Percentiles rank a stretch among this genome's conserved stretches.
phyloP scores from a whole-genome alignment of 2,113 vertebrate species.

The Pimephales promelas region DNA sequence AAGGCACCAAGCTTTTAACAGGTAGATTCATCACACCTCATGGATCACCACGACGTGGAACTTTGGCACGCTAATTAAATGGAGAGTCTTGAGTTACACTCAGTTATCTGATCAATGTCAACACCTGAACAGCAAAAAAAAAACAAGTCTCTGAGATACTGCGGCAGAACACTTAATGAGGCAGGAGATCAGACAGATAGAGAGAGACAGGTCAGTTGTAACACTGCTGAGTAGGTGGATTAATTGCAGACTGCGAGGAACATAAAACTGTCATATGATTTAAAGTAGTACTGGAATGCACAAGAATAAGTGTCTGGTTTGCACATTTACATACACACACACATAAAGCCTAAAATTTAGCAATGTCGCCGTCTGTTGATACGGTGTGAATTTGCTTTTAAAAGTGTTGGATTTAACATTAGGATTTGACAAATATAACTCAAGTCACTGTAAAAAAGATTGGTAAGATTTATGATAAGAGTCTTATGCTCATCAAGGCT shows the following conservation, averaged over 20 bases:
- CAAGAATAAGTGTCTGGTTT: background rate
- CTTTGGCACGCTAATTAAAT: constrained; percentile 1
- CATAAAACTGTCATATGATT: background rate
- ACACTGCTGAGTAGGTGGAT: background rate
- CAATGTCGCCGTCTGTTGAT: too few species aligned
- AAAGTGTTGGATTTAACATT: too few species aligned
- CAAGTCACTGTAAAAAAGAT: background rate
- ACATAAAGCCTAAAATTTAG: background rate
- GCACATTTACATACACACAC: background rate
- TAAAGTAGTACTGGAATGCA: background rate
- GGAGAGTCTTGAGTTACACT: constrained; percentile 21
- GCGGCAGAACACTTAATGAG: background rate
- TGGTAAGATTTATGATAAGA: background rate
- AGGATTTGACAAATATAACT: too few species aligned
- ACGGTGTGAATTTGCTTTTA: too few species aligned
- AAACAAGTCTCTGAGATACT: background rate
- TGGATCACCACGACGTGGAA: constrained; percentile 28
- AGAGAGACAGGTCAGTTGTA: background rate
- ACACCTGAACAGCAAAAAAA: background rate
- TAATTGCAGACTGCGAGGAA: background rate
- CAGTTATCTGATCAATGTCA: background rate
- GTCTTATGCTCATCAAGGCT: too few species aligned
- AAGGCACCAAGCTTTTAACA: background rate
- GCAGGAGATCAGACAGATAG: background rate
- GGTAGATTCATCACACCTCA: background rate